Evolutionary conservation across 2,888 invertebrate genomes (phyloP), one percentile per base, ranked within the genome.

Genomic region (Oxycera nigricornis): DNA sequence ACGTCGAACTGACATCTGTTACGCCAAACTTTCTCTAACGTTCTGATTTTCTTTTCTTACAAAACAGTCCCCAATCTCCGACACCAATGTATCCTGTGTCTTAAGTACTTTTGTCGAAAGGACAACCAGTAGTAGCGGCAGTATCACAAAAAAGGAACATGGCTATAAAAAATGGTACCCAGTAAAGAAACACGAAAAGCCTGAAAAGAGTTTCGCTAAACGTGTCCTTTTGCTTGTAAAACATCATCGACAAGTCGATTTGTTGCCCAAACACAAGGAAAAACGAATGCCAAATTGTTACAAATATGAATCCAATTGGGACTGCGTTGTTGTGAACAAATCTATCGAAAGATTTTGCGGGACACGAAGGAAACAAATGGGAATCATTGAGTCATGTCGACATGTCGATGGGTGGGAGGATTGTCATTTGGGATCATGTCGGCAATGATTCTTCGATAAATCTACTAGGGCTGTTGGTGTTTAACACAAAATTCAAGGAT

Each of bases 221-320:
- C 70, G 70, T 70, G 70, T 55, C 55, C 55, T 17, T 9, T 30
- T 24, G 30, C 20, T 46, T 70, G 52, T 52, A 55, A 70, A 70
- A 70, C 70, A 70, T 70, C 30, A 70, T 70, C 70, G 70, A 70
- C 70, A 70, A 55, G 55, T 20, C 70, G 70, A 70, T 70, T 70
- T 70, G 70, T 70, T 70, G 52, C 70, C 52, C 52, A 70, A 70
- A 70, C 31, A 52, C n/a, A 17, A 50, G 30, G 30, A 30, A 68
- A 65, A 65, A 55, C 9, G 24, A 28, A 52, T 31, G 70, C 55
- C 31, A 55, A 70, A 70, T 70, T 70, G 52, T 30, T 70, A 70
- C 70, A 70, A 70, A 70, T 70, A 70, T 70, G 70, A 70, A 70
- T 70, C 52, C 70, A 55, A 70, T 70, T 70, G 70, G 70, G 50